Percentiles rank a stretch among this genome's conserved stretches.
These are phyloP conservation scores for Suncus etruscus DNA, from an alignment of 2,113 vertebrate genomes.

Conservation along the genomic window DNA sequence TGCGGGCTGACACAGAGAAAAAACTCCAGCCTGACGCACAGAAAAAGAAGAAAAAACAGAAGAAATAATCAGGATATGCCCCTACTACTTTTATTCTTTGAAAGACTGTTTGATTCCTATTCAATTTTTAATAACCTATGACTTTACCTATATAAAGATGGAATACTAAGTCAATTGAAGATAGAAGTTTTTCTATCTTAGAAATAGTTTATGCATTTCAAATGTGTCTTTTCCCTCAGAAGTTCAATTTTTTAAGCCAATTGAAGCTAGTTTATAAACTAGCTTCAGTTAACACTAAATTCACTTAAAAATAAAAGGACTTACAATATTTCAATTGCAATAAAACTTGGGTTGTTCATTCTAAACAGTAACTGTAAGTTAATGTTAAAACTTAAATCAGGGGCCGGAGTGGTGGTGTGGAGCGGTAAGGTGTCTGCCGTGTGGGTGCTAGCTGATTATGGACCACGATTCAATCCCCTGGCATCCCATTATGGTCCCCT, in stretches of 20 bases:
- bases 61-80: conserved; percentile 83
- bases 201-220: conserved; percentile 12
- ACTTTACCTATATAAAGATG: conserved; percentile 1
- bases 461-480: too few species aligned
- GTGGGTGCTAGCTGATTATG: too few species aligned
- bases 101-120: not conserved
- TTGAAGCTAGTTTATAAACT: not conserved
- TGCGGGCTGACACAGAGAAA: conserved; percentile 82
- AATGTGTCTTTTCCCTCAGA: not conserved
- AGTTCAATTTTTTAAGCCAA: not conserved
- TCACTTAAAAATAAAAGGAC: conserved; percentile 29
- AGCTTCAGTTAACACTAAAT: not conserved
- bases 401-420: too few species aligned
- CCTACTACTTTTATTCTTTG: not conserved
- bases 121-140: not conserved
- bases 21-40: conserved; percentile 66
- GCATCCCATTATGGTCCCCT: too few species aligned
- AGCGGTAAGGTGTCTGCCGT: too few species aligned
- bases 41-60: conserved; percentile 86
- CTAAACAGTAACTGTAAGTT: not conserved
- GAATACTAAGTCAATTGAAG: not conserved
- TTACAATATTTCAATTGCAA: not conserved
- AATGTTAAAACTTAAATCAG: not conserved
- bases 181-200: conserved; percentile 37
- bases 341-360: not conserved